phyloP scores from a whole-genome alignment of 2,888 invertebrate genomes.

The Laothoe populi region DNA sequence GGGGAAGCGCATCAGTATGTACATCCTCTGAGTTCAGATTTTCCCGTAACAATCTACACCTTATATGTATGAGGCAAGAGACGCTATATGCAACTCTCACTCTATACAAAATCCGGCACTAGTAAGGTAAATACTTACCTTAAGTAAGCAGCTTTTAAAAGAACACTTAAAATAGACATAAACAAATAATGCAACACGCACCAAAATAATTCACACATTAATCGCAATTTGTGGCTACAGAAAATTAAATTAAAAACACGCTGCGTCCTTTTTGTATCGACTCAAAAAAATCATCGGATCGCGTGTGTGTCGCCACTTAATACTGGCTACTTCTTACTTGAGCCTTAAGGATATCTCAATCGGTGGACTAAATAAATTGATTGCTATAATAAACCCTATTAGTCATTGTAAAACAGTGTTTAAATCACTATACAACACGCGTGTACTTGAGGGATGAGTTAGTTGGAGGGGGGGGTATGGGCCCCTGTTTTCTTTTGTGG shows the following conservation, averaged over 20 bases:
- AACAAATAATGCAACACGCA: conserved; percentile 27
- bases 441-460: conserved; percentile 60
- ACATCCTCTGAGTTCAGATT: too few species aligned
- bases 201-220: conserved; percentile 55
- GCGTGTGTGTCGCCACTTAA: conserved; percentile 69
- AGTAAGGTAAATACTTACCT: neutral
- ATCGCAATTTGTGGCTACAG: conserved; percentile 56
- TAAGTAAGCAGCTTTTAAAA: neutral
- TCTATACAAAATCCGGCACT: too few species aligned
- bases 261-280: conserved; percentile 25
- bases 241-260: conserved; percentile 49
- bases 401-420: conserved; percentile 70
- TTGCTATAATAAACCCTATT: conserved; percentile 79
- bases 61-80: too few species aligned
- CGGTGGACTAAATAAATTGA: conserved; percentile 74
- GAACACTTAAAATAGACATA: neutral
- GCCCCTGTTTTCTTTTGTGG: neutral
- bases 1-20: too few species aligned
- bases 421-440: conserved; percentile 62
- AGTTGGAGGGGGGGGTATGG: conserved; percentile 26
- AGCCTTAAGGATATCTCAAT: conserved; percentile 73
- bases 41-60: too few species aligned
- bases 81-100: too few species aligned
- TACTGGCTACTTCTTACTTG: conserved; percentile 65
- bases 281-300: conserved; percentile 41